Base-by-base conservation (phyloP, 2,888 invertebrate species). In the Agrotis clavis region DNA sequence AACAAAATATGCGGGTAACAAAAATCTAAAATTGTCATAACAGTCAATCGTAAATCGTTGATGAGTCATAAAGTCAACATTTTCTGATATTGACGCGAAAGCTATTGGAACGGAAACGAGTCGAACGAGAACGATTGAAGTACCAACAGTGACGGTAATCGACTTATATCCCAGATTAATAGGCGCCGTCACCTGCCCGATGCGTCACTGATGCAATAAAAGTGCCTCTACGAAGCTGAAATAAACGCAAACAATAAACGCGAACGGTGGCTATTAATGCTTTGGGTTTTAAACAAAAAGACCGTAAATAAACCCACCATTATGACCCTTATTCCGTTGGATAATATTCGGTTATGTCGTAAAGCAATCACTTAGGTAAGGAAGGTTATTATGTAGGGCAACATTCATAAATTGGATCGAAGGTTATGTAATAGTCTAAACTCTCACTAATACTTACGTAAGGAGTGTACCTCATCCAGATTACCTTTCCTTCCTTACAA, bases 91-190 rank as follows among this genome's bases (percentile, higher is more conserved):
- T 74, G 72, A 71, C 61, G 73, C n/a, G 78, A 78, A 77, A 67
- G 75, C 81, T 69, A 73, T 80, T 72, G 71, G 64, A 78, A 67
- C 73, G 81, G 72, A 81, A 83, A 77, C 74, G 77, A 74, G 47
- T 25, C 72, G 56, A 74, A 73, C 64, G 74, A 56, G 71, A 77
- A 66, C 80, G 71, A 82, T 80, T 82, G 74, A 60, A 80, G 72
- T 77, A 77, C 74, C 67, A 73, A 77, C 74, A 62, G 67, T 69
- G 60, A 51, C 45, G 74, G 67, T 82, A 80, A 82, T 82, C 77
- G 69, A 71, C 60, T 74, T 80, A 77, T 71, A 74, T 71, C 63
- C 67, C 68, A 69, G 77, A 82, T 82, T 82, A 82, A 80, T 77
- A 77, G 80, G 61, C 61, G 11, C 57, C 74, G 80, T 80, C 82